These are phyloP conservation scores for Dolichoris vasculosae DNA, from an alignment of 1,140 invertebrate genomes.

Conservation along the genomic window DNA sequence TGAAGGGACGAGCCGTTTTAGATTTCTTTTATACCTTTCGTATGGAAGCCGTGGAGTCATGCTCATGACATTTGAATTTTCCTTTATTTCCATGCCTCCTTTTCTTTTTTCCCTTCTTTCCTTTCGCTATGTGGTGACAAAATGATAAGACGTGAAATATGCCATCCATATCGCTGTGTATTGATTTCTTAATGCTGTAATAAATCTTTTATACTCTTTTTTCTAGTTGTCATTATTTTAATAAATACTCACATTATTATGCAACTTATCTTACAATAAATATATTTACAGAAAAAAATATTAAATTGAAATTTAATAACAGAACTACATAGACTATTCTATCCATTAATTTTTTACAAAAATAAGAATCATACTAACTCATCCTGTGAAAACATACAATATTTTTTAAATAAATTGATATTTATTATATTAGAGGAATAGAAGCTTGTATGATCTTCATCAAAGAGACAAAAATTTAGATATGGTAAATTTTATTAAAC, in stretches of 20 bases:
- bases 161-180: neutral
- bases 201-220: slow-evolving; percentile 40
- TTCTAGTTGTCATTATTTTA: slow-evolving; percentile 36
- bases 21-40: slow-evolving; percentile 21
- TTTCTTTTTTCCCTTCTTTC: slow-evolving; percentile 17
- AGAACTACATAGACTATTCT: slow-evolving; percentile 10
- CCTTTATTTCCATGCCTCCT: slow-evolving; percentile 19
- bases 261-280: neutral
- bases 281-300: slow-evolving; percentile 7
- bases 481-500: too few relatives aligned
- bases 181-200: slow-evolving; percentile 46
- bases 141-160: slow-evolving; percentile 51
- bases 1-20: slow-evolving; percentile 16
- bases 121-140: slow-evolving; percentile 24
- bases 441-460: too few relatives aligned
- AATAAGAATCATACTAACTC: slow-evolving; percentile 23
- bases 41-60: slow-evolving; percentile 39
- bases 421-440: too few relatives aligned
- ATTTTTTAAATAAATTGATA: too few relatives aligned
- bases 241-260: slow-evolving; percentile 42
- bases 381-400: neutral
- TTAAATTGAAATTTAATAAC: slow-evolving; percentile 41
- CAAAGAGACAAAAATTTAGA: too few relatives aligned
- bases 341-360: neutral
- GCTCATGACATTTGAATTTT: slow-evolving; percentile 42